A percentile compares a stretch with the other conserved stretches of the same genome.
These are phyloP conservation scores for Scomber scombrus DNA, from an alignment of 2,113 vertebrate species.

Conservation along the genomic window DNA sequence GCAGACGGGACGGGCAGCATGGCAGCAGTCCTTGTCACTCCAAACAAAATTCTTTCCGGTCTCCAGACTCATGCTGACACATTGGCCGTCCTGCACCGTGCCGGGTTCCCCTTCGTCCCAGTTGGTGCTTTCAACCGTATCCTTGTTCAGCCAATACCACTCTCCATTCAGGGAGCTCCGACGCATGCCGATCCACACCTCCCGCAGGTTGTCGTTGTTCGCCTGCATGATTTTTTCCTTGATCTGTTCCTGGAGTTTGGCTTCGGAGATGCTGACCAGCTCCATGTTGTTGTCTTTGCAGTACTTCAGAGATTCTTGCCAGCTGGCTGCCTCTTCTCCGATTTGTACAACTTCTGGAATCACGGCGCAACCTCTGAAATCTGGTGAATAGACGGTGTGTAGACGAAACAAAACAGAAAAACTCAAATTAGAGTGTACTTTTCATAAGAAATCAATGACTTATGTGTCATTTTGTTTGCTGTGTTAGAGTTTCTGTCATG, in stretches of 20 bases:
- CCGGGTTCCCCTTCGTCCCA: conserved; percentile 68
- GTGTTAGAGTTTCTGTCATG: too few relatives aligned
- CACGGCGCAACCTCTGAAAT: conserved; percentile 66
- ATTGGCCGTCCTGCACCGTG: conserved; percentile 38
- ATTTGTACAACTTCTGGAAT: conserved; percentile 16
- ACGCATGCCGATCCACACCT: conserved; percentile 80
- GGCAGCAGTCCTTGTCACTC: conserved; percentile 72
- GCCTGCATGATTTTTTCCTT: neutral
- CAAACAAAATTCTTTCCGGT: conserved; percentile 14
- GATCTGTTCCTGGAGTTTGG: neutral
- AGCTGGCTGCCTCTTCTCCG: neutral
- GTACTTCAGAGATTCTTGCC: conserved; percentile 58
- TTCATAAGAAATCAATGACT: neutral
- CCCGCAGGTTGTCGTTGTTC: rapidly evolving
- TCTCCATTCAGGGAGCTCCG: conserved; percentile 51
- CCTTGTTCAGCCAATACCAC: conserved; percentile 78
- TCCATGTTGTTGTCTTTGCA: neutral
- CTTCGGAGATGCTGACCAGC: conserved; percentile 49
- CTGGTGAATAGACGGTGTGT: conserved; percentile 35
- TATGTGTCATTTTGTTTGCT: too few relatives aligned
- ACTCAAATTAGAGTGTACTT: neutral
- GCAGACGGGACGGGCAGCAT: conserved; percentile 63
- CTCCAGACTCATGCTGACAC: conserved; percentile 55
- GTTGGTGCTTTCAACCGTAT: neutral
- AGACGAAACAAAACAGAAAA: neutral